phyloP scores from a whole-genome alignment of 2,797 vertebrate species.

The Eulemur coronatus region DNA sequence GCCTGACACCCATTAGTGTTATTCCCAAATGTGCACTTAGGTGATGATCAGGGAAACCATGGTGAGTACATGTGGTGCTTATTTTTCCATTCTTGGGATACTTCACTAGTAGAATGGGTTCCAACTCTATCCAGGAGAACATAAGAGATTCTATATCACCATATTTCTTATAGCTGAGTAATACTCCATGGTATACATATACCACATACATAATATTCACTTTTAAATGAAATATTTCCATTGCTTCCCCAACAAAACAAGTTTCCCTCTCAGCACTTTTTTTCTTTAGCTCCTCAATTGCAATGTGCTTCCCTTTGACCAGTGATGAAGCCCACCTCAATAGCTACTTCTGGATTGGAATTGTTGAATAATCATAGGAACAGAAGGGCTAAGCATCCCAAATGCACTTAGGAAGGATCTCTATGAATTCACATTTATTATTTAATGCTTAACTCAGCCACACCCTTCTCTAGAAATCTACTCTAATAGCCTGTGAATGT shows the following conservation, averaged over 20 bases:
- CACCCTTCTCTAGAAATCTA: not conserved
- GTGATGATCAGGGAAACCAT: no score
- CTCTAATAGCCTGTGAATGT: no score
- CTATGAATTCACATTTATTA: not conserved
- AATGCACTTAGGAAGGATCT: not conserved
- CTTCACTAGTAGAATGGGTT: no score
- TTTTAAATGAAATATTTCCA: not conserved
- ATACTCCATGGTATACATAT: no score
- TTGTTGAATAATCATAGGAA: not conserved
- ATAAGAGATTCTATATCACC: no score
- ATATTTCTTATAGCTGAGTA: no score
- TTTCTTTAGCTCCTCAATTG: not conserved
- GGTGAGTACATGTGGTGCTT: no score
- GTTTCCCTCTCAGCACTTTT: not conserved
- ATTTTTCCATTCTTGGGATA: no score
- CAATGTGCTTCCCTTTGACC: not conserved
- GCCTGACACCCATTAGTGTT: no score
- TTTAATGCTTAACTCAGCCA: not conserved
- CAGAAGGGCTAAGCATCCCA: not conserved
- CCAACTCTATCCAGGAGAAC: no score
- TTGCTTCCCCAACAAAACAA: not conserved
- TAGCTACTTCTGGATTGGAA: not conserved
- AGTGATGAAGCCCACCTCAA: not conserved
- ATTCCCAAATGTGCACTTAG: no score
- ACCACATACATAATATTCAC: not conserved